phyloP scores from a whole-genome alignment of 1,140 invertebrate genomes.

The Thaumetopoea pityocampa region DNA sequence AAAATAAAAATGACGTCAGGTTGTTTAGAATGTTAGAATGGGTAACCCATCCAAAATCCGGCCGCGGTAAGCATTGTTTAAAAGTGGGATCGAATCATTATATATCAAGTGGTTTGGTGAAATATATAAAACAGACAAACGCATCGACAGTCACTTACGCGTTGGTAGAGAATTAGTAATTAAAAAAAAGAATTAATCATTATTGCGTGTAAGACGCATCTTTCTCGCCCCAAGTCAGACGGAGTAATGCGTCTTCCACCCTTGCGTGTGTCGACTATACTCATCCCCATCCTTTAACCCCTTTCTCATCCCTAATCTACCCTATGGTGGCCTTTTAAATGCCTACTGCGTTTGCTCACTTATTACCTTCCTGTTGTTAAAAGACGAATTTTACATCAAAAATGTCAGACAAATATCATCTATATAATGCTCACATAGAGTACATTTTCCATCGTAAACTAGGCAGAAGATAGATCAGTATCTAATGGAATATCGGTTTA shows the following conservation, averaged over 20 bases:
- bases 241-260: conserved; percentile 48
- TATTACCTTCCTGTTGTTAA: conserved; percentile 45
- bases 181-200: background rate
- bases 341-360: conserved; percentile 45
- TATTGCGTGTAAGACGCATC: conserved; percentile 19
- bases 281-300: conserved; percentile 30
- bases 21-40: no score
- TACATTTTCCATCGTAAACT: conserved; percentile 22
- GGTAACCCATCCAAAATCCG: no score
- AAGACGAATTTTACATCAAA: conserved; percentile 42
- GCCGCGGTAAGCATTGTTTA: no score
- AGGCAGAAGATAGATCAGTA: conserved; percentile 50
- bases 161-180: no score
- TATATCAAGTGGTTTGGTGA: no score
- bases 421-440: conserved; percentile 26
- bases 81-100: no score
- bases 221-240: conserved; percentile 23
- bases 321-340: conserved; percentile 52
- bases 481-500: conserved; percentile 57
- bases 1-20: no score
- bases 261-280: conserved; percentile 30
- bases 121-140: no score
- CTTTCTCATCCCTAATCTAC: conserved; percentile 23
- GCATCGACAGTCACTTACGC: no score
- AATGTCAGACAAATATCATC: conserved; percentile 26